phyloP scores from a whole-genome alignment of 2,113 vertebrate genomes.

The Suncus etruscus region DNA sequence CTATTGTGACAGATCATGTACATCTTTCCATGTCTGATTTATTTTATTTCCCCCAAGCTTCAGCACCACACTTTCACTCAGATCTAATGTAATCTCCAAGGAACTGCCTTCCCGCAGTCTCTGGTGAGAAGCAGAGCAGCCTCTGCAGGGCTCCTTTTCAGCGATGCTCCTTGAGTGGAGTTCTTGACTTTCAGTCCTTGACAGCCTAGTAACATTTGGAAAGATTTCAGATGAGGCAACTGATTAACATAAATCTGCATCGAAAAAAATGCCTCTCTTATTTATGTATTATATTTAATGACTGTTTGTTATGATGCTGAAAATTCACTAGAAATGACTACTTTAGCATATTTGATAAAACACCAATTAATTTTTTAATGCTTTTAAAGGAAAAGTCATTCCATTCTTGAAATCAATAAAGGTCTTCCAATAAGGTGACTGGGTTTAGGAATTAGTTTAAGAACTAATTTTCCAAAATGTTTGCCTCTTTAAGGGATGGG shows the following conservation, averaged over 20 bases:
- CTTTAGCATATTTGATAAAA: background rate
- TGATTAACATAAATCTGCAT: background rate
- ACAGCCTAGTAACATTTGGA: conserved; percentile 44
- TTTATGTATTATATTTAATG: background rate
- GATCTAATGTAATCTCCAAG: conserved; percentile 66
- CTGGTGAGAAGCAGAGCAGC: conserved; percentile 47
- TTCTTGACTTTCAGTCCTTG: conserved; percentile 22
- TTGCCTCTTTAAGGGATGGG: background rate
- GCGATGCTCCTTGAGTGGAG: conserved; percentile 5
- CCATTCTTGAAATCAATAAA: background rate
- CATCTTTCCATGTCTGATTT: conserved; percentile 58
- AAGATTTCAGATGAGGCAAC: conserved; percentile 27
- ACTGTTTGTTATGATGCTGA: background rate
- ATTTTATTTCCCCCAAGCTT: conserved; percentile 70
- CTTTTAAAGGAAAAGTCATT: background rate
- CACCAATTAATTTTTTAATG: background rate
- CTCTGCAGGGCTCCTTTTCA: conserved; percentile 41
- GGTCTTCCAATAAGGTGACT: background rate
- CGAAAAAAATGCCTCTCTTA: background rate
- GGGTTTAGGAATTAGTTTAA: background rate
- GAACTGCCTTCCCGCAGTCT: conserved; percentile 56
- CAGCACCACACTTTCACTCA: conserved; percentile 56
- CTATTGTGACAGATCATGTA: conserved; percentile 58
- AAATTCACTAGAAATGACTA: background rate
- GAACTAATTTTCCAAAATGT: background rate